A percentile compares a stretch with the other conserved stretches of the same genome.
These are phyloP conservation scores for Serilophus lunatus DNA, from an alignment of 2,113 vertebrate species.

Conservation along the genomic window DNA sequence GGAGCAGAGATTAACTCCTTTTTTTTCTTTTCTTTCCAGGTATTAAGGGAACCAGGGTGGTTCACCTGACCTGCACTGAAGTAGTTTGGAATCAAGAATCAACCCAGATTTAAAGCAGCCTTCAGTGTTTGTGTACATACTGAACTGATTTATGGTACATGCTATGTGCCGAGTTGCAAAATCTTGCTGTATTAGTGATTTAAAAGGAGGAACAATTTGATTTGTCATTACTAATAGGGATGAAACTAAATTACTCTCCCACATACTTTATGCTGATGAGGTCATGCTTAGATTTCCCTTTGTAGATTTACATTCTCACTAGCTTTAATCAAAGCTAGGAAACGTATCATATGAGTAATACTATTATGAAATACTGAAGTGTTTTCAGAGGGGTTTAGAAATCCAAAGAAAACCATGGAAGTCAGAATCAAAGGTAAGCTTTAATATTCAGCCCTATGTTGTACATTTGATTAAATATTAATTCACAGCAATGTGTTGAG, in stretches of 20 bases:
- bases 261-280: constrained; percentile 47
- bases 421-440: constrained; percentile 36
- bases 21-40: background rate
- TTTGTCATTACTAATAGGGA: constrained; percentile 57
- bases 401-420: background rate
- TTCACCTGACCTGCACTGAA: background rate
- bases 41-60: background rate
- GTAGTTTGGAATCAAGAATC: background rate
- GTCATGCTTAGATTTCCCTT: constrained; percentile 50
- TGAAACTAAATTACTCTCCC: constrained; percentile 58
- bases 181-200: background rate
- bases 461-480: constrained; percentile 62
- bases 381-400: constrained; percentile 17
- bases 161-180: constrained; percentile 24
- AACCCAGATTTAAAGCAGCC: background rate
- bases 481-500: constrained; percentile 42
- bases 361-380: constrained; percentile 6
- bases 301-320: constrained; percentile 37
- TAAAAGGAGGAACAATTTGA: constrained; percentile 55
- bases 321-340: constrained; percentile 33
- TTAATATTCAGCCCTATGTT: constrained; percentile 22
- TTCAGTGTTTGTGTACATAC: background rate
- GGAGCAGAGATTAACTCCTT: background rate
- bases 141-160: background rate
- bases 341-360: background rate